These are phyloP conservation scores for Argyresthia albistria DNA, from an alignment of 2,888 invertebrate species.

Conservation along the genomic window DNA sequence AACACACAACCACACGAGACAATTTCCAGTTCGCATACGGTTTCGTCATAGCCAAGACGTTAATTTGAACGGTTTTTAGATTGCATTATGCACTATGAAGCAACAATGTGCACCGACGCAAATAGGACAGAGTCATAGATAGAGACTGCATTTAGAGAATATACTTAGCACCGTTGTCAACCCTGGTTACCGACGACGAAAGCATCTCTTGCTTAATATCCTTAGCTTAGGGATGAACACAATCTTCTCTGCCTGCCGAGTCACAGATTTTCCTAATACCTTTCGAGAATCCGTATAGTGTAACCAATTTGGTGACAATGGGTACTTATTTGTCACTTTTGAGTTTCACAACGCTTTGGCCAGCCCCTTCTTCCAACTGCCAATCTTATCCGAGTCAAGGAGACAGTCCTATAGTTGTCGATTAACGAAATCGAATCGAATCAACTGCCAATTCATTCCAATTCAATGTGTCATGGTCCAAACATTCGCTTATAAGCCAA, in stretches of 20 bases:
- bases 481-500: not conserved
- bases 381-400: conserved; percentile 54
- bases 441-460: not conserved
- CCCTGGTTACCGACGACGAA: too few relatives aligned
- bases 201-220: too few relatives aligned
- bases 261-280: too few relatives aligned
- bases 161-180: too few relatives aligned
- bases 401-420: conserved; percentile 30
- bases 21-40: conserved; percentile 21
- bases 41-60: not conserved
- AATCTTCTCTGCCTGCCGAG: too few relatives aligned
- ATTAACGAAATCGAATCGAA: conserved; percentile 10
- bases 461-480: not conserved
- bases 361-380: conserved; percentile 26
- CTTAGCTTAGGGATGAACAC: too few relatives aligned
- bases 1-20: too few relatives aligned
- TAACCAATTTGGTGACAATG: conserved; percentile 41
- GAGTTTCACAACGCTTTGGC: conserved; percentile 44
- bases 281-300: too few relatives aligned
- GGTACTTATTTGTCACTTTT: conserved; percentile 14
- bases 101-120: conserved; percentile 26
- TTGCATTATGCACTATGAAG: conserved; percentile 8
- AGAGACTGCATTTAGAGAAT: too few relatives aligned
- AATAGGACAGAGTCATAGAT: conserved; percentile 7
- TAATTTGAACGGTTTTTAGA: not conserved